phyloP scores from a whole-genome alignment of 1,140 invertebrate species.

The Parasteatoda tepidariorum region DNA sequence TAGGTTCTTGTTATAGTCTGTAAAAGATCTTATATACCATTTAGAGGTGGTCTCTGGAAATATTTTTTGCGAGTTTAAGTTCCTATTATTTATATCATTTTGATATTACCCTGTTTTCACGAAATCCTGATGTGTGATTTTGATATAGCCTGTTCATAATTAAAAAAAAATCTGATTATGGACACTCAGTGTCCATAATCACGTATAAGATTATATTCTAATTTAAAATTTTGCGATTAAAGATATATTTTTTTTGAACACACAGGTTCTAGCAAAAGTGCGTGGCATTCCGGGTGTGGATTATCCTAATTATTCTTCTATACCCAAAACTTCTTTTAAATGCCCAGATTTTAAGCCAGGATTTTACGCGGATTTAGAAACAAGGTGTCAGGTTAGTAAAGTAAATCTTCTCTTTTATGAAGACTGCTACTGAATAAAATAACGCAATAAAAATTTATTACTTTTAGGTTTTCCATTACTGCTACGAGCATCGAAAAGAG shows the following conservation, averaged over 20 bases:
- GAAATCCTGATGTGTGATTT: too few relatives aligned
- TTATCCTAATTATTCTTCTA: conserved; percentile 65
- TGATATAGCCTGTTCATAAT: too few relatives aligned
- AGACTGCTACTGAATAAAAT: not conserved
- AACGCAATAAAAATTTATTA: not conserved
- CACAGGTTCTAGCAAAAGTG: not conserved
- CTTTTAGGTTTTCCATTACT: conserved; percentile 78
- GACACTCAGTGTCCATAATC: too few relatives aligned
- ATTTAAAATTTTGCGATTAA: not conserved
- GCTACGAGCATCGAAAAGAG: conserved; percentile 80
- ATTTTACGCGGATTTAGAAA: conserved; percentile 66
- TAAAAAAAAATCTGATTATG: too few relatives aligned
- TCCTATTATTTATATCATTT: too few relatives aligned
- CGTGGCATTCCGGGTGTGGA: conserved; percentile 63
- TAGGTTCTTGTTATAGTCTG: too few relatives aligned
- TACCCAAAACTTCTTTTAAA: conserved; percentile 66
- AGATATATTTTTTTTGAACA: too few relatives aligned
- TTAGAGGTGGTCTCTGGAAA: too few relatives aligned
- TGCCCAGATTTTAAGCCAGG: conserved; percentile 65
- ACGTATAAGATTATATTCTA: too few relatives aligned
- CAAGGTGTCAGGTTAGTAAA: conserved; percentile 58
- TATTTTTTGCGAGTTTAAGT: too few relatives aligned
- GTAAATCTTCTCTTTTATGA: not conserved
- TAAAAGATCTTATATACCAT: too few relatives aligned
- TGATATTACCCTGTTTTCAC: too few relatives aligned